A percentile compares a stretch with the other conserved stretches of the same genome.
Conservation (phyloP, 2,888 invertebrate genomes). For the Copidosoma aretas region DNA sequence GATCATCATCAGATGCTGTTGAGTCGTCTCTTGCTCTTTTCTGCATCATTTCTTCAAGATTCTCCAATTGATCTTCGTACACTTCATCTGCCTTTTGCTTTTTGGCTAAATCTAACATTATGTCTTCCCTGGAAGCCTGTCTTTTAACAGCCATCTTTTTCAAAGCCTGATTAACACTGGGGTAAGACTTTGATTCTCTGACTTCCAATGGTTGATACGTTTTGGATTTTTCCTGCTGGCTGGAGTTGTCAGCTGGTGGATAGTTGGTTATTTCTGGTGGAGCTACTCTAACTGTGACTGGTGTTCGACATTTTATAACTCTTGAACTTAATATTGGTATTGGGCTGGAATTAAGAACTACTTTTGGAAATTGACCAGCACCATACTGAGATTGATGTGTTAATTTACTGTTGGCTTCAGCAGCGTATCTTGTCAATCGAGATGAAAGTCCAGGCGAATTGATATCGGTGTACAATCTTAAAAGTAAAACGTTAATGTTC, state of each 20-base stretch:
- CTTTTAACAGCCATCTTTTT: constrained; percentile 57
- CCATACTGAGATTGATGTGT: constrained; percentile 56
- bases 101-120: constrained; percentile 53
- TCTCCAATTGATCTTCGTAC: constrained; percentile 49
- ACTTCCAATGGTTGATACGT: constrained; percentile 40
- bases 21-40: constrained; percentile 57
- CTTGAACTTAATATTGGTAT: constrained; percentile 53
- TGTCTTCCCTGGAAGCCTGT: constrained; percentile 58
- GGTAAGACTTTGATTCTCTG: constrained; percentile 44
- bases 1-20: constrained; percentile 40
- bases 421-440: constrained; percentile 57
- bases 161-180: constrained; percentile 45
- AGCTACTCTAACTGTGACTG: constrained; percentile 57
- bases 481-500: constrained; percentile 11
- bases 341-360: constrained; percentile 56
- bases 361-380: constrained; percentile 58
- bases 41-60: constrained; percentile 56
- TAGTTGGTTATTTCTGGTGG: constrained; percentile 51
- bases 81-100: constrained; percentile 56
- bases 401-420: constrained; percentile 54
- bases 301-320: constrained; percentile 48
- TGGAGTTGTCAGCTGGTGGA: constrained; percentile 45
- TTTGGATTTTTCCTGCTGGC: constrained; percentile 44
- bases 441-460: constrained; percentile 57
- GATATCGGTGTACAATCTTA: constrained; percentile 53